A percentile compares a stretch with the other conserved stretches of the same genome.
phyloP scores from a whole-genome alignment of 2,113 vertebrate species.

The Casuarius casuarius region DNA sequence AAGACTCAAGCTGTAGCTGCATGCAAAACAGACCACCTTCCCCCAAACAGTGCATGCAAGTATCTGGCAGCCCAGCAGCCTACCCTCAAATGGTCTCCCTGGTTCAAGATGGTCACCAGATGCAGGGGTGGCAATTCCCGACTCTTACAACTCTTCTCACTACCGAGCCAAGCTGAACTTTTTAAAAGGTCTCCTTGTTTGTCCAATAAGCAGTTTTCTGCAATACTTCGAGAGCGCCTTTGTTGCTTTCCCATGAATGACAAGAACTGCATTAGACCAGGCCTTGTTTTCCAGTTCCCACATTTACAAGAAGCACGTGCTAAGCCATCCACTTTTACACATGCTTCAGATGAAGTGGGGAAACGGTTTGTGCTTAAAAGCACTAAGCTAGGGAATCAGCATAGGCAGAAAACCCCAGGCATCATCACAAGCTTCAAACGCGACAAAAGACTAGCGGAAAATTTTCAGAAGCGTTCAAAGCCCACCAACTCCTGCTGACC shows the following conservation, averaged over 20 bases:
- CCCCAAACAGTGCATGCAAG: fast-evolving
- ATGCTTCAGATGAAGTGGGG: neutral
- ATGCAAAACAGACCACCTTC: neutral
- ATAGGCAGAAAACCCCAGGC: neutral
- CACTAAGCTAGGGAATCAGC: neutral
- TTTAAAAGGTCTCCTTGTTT: neutral
- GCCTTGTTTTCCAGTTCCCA: neutral
- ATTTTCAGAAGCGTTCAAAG: neutral
- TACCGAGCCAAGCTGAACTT: neutral
- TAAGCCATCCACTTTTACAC: neutral
- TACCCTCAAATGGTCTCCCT: fast-evolving
- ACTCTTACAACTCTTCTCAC: neutral
- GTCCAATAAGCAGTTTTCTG: neutral
- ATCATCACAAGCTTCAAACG: neutral
- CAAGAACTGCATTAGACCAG: neutral
- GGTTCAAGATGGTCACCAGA: neutral
- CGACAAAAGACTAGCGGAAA: neutral
- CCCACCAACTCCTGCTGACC: neutral
- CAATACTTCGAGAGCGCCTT: neutral
- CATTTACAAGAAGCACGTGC: neutral
- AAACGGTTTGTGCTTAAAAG: neutral
- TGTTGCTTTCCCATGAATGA: neutral
- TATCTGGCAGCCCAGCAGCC: neutral
- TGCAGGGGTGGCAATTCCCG: fast-evolving
- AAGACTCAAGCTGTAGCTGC: neutral